These are phyloP conservation scores for Petrocephalus schoutedeni DNA, from an alignment of 2,797 vertebrate genomes.

Conservation along the genomic window DNA sequence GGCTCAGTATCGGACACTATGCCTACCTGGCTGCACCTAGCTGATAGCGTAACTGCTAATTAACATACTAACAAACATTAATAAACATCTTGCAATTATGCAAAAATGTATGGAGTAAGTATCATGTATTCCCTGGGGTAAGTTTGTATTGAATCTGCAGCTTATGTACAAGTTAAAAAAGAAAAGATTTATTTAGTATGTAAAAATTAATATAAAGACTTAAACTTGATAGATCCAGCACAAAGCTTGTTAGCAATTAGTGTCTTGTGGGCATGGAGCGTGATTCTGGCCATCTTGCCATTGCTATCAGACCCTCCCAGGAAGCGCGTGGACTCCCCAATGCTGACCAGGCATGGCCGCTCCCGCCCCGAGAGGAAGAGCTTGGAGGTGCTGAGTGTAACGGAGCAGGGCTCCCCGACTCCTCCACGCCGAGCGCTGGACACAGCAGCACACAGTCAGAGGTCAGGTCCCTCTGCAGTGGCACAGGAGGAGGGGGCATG, in stretches of 20 bases:
- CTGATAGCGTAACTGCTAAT: not conserved
- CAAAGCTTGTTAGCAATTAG: not conserved
- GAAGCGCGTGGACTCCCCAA: slow-evolving; percentile 86
- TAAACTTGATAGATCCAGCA: not conserved
- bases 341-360: slow-evolving; percentile 84
- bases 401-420: slow-evolving; percentile 82
- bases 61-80: not conserved
- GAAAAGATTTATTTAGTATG: not conserved
- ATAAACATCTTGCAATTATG: not conserved
- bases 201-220: not conserved
- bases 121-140: not conserved
- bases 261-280: not conserved
- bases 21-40: not conserved
- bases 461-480: slow-evolving; percentile 37
- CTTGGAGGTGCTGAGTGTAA: slow-evolving; percentile 86
- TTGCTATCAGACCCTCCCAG: slow-evolving; percentile 70
- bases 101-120: not conserved
- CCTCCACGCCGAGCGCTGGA: slow-evolving; percentile 80
- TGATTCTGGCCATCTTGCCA: not conserved
- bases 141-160: not conserved
- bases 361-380: slow-evolving; percentile 84
- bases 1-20: not conserved
- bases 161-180: not conserved
- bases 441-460: slow-evolving; percentile 67
- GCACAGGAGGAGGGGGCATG: not conserved